Conservation (phyloP, 2,888 invertebrate species). For the Sinopyrophorus schimmeli region DNA sequence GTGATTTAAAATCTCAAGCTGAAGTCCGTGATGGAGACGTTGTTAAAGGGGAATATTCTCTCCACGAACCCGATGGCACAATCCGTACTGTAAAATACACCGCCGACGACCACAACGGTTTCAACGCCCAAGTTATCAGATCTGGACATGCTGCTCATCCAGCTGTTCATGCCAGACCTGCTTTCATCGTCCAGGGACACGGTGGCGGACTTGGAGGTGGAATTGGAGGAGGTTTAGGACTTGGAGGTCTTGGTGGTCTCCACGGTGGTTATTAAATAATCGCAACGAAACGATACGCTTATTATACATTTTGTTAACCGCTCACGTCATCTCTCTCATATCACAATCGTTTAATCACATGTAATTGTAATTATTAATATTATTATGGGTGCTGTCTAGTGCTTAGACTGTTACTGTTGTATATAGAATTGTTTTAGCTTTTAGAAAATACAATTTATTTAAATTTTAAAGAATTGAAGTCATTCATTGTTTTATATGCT, state of each 20-base stretch:
- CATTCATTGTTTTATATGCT: no score
- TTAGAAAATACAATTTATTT: no score
- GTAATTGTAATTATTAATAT: no score
- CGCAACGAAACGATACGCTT: no score
- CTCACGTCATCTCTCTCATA: no score
- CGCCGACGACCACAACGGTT: conserved; percentile 59
- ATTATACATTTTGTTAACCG: no score
- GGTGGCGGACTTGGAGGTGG: conserved; percentile 16
- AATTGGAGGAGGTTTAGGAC: conserved; percentile 5
- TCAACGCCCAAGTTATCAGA: conserved; percentile 39
- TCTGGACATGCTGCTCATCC: conserved; percentile 34
- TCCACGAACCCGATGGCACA: conserved; percentile 59
- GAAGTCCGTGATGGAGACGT: conserved; percentile 59
- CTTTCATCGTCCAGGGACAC: conserved; percentile 15
- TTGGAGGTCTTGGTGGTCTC: conserved; percentile 8
- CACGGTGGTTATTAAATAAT: no score
- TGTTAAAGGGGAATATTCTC: conserved; percentile 57
- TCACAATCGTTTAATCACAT: no score
- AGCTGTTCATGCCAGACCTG: conserved; percentile 34
- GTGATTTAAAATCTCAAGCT: conserved; percentile 62
- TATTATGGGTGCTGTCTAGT: no score
- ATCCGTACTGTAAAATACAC: conserved; percentile 59
- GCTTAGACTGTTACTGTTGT: no score
- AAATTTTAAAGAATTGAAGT: no score
- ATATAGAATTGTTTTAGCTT: no score